Evolutionary conservation across 2,797 vertebrate genomes (phyloP).

Genomic region (Leptatherina wallacei): DNA sequence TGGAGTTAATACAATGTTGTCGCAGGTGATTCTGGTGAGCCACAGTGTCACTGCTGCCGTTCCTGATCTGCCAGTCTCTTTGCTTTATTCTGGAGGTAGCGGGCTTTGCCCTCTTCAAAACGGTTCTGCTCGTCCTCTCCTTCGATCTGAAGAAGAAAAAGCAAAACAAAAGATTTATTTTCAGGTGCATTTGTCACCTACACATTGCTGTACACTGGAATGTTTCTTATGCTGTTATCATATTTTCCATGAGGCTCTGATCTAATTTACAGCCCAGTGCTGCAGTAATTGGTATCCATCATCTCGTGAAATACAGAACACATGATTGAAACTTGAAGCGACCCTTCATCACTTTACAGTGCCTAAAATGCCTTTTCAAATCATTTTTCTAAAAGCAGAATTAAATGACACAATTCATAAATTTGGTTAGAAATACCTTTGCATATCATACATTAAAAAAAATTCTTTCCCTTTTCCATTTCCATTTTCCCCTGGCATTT

Average conservation of each 20-base stretch:
- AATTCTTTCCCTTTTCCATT: too few species aligned
- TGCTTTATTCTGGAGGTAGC: slow-evolving; percentile 93
- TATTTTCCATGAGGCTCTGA: slow-evolving; percentile 29
- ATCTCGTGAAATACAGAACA: slow-evolving; percentile 21
- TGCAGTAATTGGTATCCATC: slow-evolving; percentile 32
- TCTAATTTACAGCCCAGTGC: slow-evolving; percentile 34
- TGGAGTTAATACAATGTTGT: slow-evolving; percentile 25
- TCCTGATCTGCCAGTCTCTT: slow-evolving; percentile 84
- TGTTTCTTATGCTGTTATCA: slow-evolving; percentile 24
- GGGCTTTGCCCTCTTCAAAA: slow-evolving; percentile 90
- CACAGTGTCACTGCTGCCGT: slow-evolving; percentile 71
- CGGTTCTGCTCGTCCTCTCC: slow-evolving; percentile 90
- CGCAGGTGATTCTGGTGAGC: slow-evolving; percentile 12
- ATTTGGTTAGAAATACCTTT: too few species aligned
- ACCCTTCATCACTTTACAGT: neutral
- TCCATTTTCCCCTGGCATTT: too few species aligned
- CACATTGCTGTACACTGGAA: slow-evolving; percentile 17
- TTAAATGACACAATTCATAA: too few species aligned
- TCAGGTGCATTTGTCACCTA: slow-evolving; percentile 30
- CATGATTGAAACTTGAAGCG: slow-evolving; percentile 7
- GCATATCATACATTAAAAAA: too few species aligned
- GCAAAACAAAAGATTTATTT: slow-evolving; percentile 31
- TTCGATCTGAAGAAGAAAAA: slow-evolving; percentile 80
- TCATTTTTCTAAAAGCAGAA: too few species aligned
- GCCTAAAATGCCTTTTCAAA: neutral